These are phyloP conservation scores for Mimumesa dahlbomi DNA, from an alignment of 2,888 invertebrate genomes.

Conservation along the genomic window DNA sequence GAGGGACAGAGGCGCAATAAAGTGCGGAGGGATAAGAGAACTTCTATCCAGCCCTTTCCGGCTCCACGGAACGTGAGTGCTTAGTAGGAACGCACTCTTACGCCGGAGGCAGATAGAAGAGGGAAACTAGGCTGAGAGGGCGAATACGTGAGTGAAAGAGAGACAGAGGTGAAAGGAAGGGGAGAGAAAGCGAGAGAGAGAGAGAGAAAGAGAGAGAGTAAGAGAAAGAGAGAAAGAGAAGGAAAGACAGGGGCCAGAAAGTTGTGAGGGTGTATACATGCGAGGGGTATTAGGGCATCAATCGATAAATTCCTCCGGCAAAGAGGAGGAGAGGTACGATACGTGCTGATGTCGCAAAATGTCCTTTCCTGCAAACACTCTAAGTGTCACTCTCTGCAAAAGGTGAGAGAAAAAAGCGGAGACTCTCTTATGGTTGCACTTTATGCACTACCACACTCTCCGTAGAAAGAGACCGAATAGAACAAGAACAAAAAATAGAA, in stretches of 20 bases:
- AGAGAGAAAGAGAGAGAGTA: constrained; percentile 23
- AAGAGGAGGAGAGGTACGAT: constrained; percentile 60
- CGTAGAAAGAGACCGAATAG: no score
- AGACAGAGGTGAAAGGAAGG: constrained; percentile 2
- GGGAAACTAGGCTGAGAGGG: constrained; percentile 54
- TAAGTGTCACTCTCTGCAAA: constrained; percentile 31
- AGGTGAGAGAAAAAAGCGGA: constrained; percentile 42
- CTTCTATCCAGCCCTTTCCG: constrained; percentile 44
- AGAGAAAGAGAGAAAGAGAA: not conserved
- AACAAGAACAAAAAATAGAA: no score
- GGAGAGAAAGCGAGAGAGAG: not conserved
- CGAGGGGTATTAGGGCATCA: constrained; percentile 67
- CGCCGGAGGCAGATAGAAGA: constrained; percentile 43
- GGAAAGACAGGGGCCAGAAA: constrained; percentile 42
- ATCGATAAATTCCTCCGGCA: constrained; percentile 72
- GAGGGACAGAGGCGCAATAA: constrained; percentile 48
- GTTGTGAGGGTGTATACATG: constrained; percentile 50
- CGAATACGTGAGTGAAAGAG: constrained; percentile 17
- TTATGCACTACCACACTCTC: constrained; percentile 38
- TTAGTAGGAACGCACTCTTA: constrained; percentile 60
- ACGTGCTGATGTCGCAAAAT: constrained; percentile 61
- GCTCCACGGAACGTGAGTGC: constrained; percentile 42
- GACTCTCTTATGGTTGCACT: constrained; percentile 37
- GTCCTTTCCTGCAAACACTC: constrained; percentile 54
- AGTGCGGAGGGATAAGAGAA: constrained; percentile 51